Evolutionary conservation across 2,888 invertebrate species (phyloP), one percentile per base, ranked within the genome.

Genomic region (Cenopis cana): DNA sequence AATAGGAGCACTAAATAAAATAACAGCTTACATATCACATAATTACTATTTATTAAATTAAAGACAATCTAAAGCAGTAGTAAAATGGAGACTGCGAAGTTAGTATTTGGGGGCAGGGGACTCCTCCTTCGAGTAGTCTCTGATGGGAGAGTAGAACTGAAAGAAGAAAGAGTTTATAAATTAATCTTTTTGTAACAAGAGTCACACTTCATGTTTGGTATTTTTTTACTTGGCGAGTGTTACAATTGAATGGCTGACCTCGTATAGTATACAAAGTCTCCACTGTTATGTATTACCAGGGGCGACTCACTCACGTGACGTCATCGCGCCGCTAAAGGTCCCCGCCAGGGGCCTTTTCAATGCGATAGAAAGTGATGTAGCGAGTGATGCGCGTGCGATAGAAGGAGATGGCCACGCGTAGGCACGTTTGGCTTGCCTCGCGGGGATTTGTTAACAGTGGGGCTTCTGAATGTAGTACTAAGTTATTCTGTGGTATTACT

Each of bases 101-200:
- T 95, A 96, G 85, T 92, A 96, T 86, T 96, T 95, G 74, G 97
- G 97, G 59, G 96, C 96, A 18, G 94, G 95, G 54, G 93, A 95
- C 79, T 95, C 94, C 64, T 94, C 86, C 86, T 96, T 95, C 29
- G 93, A 89, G 85, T 96, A 96, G 86, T 96, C 96, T 73, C 95
- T 87, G 79, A 87, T 94, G n/a, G 96, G 96, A 0, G 96, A 96
- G 83, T 96, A 96, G 86, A 97, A 96, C 97, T 97, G 94, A 83
- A 78, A 74, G 33, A 8, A 18, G n/a, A 33, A 56, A 17, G 17
- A 24, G 24, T 24, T 24, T 24, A 24, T 24, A 24, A 24, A 24
- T 24, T 24, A 24, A 24, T 24, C 4, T 4, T 24, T 24, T 4
- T 24, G n/a, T n/a, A n/a, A n/a, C n/a, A n/a, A n/a, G n/a, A n/a